phyloP scores from a whole-genome alignment of 1,140 invertebrate species.

The Drosophila ironensis region DNA sequence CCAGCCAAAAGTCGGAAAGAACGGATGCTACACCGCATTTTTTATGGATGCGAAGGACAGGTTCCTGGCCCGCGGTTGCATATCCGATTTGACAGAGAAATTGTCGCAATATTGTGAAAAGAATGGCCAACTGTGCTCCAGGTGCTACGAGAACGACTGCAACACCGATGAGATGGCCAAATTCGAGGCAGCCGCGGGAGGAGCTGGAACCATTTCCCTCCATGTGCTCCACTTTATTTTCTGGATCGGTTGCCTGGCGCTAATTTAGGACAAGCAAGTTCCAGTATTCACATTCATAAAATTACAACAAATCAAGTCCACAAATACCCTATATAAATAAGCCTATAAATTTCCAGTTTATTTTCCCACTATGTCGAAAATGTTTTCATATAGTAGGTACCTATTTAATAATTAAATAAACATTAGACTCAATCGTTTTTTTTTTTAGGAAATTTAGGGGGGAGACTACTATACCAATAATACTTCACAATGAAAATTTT shows the following conservation, averaged over 20 bases:
- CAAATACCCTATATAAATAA: too few relatives aligned
- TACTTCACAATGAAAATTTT: too few relatives aligned
- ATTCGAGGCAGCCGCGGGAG: background rate
- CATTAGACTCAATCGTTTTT: too few relatives aligned
- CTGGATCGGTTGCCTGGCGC: background rate
- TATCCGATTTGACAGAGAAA: slow-evolving; percentile 32
- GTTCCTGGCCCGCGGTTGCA: slow-evolving; percentile 58
- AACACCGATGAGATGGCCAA: slow-evolving; percentile 27
- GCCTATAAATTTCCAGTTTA: too few relatives aligned
- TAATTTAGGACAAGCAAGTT: background rate
- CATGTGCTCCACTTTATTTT: slow-evolving; percentile 1
- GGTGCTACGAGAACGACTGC: slow-evolving; percentile 42
- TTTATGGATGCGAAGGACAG: slow-evolving; percentile 16
- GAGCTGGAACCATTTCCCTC: background rate
- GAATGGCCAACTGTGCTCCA: slow-evolving; percentile 35
- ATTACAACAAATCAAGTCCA: too few relatives aligned
- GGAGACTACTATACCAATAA: too few relatives aligned
- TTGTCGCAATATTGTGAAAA: slow-evolving; percentile 27
- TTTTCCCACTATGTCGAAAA: too few relatives aligned
- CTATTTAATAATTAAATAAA: too few relatives aligned
- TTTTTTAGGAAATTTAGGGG: too few relatives aligned
- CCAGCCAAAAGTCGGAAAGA: background rate
- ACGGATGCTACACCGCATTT: slow-evolving; percentile 10
- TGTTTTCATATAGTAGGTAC: too few relatives aligned
- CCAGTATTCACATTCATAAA: too few relatives aligned